These are phyloP conservation scores for Muricea muricata DNA, from an alignment of 92 coral and sea anemone genomes.

Conservation along the genomic window DNA sequence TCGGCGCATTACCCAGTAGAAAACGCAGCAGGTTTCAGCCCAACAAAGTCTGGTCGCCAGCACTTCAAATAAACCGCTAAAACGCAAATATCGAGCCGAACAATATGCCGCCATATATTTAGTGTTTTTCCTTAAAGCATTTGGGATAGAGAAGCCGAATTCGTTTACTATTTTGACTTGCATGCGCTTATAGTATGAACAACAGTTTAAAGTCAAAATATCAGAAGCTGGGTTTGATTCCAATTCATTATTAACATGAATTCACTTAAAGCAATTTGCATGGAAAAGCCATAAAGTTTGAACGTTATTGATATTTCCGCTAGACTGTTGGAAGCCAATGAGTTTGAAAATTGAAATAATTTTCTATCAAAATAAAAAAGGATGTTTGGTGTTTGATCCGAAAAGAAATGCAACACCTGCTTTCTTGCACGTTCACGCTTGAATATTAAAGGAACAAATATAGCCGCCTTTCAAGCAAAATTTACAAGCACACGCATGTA, in stretches of 20 bases:
- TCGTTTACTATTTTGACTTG: too few species aligned
- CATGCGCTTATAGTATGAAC: too few species aligned
- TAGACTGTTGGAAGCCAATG: not conserved
- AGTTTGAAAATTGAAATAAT: not conserved
- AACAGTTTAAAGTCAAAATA: too few species aligned
- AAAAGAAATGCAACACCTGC: not conserved
- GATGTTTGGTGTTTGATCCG: not conserved
- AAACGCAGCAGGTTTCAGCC: not conserved
- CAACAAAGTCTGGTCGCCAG: not conserved
- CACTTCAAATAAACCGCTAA: not conserved
- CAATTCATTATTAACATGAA: not conserved
- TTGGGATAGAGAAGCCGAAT: too few species aligned
- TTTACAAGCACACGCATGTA: too few species aligned
- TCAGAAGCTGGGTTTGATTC: too few species aligned
- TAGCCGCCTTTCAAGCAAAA: too few species aligned
- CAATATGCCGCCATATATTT: too few species aligned
- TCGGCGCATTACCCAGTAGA: not conserved
- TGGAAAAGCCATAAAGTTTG: not conserved
- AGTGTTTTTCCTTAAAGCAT: too few species aligned
- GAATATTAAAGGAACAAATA: too few species aligned
- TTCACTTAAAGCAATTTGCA: not conserved
- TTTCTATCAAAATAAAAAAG: not conserved
- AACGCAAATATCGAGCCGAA: not conserved
- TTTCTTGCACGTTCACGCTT: not conserved
- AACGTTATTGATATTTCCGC: not conserved